Conservation (phyloP, 1,140 invertebrate genomes). For the Amphibalanus amphitrite region DNA sequence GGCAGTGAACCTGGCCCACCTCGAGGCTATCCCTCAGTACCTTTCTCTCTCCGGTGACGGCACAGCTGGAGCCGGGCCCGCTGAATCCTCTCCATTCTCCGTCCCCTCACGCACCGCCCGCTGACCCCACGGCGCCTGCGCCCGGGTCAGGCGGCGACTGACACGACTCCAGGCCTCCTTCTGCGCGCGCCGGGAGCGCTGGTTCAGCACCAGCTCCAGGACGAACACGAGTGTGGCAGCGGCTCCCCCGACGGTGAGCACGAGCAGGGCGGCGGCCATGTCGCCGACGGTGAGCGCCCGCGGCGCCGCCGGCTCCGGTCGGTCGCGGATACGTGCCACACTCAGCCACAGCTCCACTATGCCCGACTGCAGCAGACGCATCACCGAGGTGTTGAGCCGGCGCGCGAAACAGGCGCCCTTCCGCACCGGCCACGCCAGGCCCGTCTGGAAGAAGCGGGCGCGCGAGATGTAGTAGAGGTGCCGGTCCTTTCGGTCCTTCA, state of each 20-base stretch:
- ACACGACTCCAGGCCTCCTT: too few relatives aligned
- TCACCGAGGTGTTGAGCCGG: not conserved
- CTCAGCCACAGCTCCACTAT: not conserved
- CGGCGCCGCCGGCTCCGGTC: too few relatives aligned
- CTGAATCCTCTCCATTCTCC: too few relatives aligned
- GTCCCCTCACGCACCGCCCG: too few relatives aligned
- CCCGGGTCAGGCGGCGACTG: too few relatives aligned
- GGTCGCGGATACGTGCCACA: not conserved
- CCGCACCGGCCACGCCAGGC: not conserved
- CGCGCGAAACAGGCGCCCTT: not conserved
- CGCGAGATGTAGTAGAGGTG: not conserved
- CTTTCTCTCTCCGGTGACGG: too few relatives aligned
- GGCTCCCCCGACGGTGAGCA: not conserved
- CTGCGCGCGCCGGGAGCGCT: too few relatives aligned
- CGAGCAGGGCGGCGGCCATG: not conserved
- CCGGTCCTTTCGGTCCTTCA: not conserved
- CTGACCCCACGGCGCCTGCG: too few relatives aligned
- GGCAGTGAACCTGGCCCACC: too few relatives aligned
- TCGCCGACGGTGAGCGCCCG: not conserved
- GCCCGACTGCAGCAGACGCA: not conserved
- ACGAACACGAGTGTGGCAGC: not conserved
- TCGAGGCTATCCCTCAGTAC: too few relatives aligned
- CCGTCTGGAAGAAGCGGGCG: not conserved
- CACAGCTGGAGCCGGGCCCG: too few relatives aligned
- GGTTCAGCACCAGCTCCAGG: not conserved